These are phyloP conservation scores for Pipistrellus nathusii DNA, from an alignment of 2,797 vertebrate genomes.

Conservation along the genomic window DNA sequence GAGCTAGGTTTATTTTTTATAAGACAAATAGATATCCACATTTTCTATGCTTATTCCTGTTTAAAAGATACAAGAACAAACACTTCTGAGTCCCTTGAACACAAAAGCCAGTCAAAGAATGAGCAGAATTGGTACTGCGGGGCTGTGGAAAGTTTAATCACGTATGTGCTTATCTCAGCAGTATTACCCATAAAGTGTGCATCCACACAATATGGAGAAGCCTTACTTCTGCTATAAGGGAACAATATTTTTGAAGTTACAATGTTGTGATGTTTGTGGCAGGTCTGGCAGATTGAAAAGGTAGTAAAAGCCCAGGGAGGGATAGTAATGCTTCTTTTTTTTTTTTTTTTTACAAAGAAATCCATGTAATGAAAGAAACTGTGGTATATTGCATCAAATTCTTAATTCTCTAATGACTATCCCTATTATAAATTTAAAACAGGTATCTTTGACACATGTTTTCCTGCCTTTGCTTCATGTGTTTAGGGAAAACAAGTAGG, in stretches of 20 bases:
- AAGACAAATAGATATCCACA: conserved; percentile 25
- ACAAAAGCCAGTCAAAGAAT: background rate
- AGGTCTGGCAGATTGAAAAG: conserved; percentile 60
- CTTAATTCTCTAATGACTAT: conserved; percentile 43
- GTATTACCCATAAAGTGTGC: background rate
- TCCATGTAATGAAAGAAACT: conserved; percentile 52
- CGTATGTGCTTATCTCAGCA: background rate
- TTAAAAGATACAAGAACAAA: background rate
- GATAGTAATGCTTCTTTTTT: conserved; percentile 61
- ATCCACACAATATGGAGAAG: background rate
- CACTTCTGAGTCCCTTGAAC: background rate
- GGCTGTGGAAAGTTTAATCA: background rate
- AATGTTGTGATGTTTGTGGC: conserved; percentile 28
- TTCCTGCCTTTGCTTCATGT: conserved; percentile 24
- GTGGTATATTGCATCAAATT: conserved; percentile 28
- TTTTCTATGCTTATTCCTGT: background rate
- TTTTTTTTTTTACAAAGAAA: conserved; percentile 71
- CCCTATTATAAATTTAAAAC: conserved; percentile 58
- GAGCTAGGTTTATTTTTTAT: background rate
- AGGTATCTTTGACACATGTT: conserved; percentile 53
- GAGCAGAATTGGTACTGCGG: background rate
- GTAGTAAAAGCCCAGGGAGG: conserved; percentile 47
- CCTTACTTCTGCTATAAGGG: background rate
- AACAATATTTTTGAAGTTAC: conserved; percentile 60
- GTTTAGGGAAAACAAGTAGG: background rate